phyloP scores from a whole-genome alignment of 1,140 invertebrate genomes.

The Drosophila jambulina region DNA sequence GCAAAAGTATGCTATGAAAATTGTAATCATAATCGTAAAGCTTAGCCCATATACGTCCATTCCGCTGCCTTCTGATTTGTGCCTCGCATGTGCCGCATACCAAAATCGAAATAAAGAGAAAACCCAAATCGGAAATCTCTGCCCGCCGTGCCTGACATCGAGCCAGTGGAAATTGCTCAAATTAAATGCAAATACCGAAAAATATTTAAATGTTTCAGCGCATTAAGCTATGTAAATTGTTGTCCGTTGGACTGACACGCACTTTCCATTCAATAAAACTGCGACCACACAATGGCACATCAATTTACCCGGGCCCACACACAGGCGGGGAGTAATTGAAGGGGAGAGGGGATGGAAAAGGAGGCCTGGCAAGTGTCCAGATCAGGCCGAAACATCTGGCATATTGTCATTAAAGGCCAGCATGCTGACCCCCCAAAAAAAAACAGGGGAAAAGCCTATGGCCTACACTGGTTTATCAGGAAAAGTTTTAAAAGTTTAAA shows the following conservation, averaged over 20 bases:
- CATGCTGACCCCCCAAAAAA: constrained; percentile 27
- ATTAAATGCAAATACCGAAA: constrained; percentile 55
- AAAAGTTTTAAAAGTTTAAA: neutral
- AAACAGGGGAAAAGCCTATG: constrained; percentile 14
- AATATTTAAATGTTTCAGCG: constrained; percentile 61
- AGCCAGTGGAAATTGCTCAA: constrained; percentile 51
- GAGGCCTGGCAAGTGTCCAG: constrained; percentile 45
- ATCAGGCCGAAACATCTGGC: constrained; percentile 39
- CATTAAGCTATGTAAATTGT: constrained; percentile 75
- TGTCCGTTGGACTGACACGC: constrained; percentile 56
- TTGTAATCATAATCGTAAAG: constrained; percentile 54
- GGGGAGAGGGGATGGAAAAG: neutral
- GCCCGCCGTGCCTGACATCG: constrained; percentile 24
- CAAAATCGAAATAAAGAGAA: constrained; percentile 25
- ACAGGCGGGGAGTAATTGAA: neutral
- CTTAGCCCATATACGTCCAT: constrained; percentile 29
- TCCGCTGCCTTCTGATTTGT: constrained; percentile 44
- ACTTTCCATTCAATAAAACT: constrained; percentile 74
- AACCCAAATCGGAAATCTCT: constrained; percentile 25
- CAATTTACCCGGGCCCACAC: constrained; percentile 61
- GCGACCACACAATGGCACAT: constrained; percentile 68
- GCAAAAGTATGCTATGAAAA: constrained; percentile 73
- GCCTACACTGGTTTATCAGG: neutral
- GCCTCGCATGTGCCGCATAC: constrained; percentile 52
- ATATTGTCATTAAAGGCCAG: constrained; percentile 73